A percentile compares a stretch with the other conserved stretches of the same genome.
Conservation (phyloP, 1,140 invertebrate species). For the Halictus rubicundus region DNA sequence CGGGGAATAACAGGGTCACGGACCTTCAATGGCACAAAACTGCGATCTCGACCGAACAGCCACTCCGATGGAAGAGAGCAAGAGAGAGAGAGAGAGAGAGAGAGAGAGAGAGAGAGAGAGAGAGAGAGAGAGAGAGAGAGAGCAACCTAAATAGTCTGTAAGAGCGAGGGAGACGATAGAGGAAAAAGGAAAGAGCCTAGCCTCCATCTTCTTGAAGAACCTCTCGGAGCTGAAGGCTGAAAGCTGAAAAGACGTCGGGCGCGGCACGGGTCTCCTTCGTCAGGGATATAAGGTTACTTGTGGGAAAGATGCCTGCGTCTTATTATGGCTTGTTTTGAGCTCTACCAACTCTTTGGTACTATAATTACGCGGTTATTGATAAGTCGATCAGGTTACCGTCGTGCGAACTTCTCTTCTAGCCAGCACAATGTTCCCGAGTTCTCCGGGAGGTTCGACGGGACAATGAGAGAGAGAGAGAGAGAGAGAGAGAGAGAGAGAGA, state of each 20-base stretch:
- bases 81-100: background rate
- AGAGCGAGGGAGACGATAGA: background rate
- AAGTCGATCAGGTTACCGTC: conserved; percentile 80
- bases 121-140: background rate
- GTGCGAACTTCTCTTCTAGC: conserved; percentile 67
- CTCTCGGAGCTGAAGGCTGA: conserved; percentile 56
- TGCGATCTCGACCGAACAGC: background rate
- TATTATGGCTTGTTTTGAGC: conserved; percentile 81
- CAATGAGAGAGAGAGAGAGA: conserved; percentile 53
- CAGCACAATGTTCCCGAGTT: conserved; percentile 66
- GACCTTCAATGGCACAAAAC: conserved; percentile 62
- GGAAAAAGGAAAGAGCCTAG: conserved; percentile 1
- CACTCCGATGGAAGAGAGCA: background rate
- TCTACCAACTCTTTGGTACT: conserved; percentile 79
- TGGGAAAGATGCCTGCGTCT: conserved; percentile 80
- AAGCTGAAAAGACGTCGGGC: conserved; percentile 73
- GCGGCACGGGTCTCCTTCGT: conserved; percentile 74
- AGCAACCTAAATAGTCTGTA: no score
- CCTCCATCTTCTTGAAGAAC: conserved; percentile 36
- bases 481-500: conserved; percentile 32
- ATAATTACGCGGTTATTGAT: conserved; percentile 81
- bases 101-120: background rate
- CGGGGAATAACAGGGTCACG: conserved; percentile 55
- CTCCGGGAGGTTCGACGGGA: conserved; percentile 24
- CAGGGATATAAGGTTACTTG: conserved; percentile 80